Evolutionary conservation across 2,888 invertebrate genomes (phyloP).

Genomic region (Pycnomerus fuliginosus): DNA sequence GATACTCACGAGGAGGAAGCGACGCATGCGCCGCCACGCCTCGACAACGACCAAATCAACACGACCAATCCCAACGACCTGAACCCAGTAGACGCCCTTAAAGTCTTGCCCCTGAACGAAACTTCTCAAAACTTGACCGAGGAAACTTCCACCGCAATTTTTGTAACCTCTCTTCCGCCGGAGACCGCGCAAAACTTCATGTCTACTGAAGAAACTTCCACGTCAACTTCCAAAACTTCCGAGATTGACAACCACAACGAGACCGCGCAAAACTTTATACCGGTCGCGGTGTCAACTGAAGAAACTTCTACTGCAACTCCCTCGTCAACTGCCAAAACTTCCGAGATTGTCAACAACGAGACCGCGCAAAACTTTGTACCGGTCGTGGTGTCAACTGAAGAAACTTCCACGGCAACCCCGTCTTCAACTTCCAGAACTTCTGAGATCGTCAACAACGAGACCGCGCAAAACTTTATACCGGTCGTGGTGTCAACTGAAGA

Average conservation of each 20-base stretch:
- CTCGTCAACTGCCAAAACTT: background rate
- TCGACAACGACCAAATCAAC: constrained; percentile 57
- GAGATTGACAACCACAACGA: constrained; percentile 9
- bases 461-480: background rate
- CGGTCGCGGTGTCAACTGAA: background rate
- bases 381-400: background rate
- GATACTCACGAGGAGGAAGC: constrained; percentile 36
- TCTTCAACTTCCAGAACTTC: constrained; percentile 1
- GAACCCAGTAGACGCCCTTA: constrained; percentile 38
- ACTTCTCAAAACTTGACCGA: constrained; percentile 7
- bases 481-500: background rate
- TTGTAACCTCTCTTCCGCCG: too few relatives aligned
- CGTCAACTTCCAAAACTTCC: constrained; percentile 1
- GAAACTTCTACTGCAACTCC: constrained; percentile 3
- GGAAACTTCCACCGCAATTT: background rate
- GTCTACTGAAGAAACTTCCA: background rate
- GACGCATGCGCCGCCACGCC: constrained; percentile 49
- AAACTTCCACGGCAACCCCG: background rate
- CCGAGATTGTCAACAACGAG: background rate
- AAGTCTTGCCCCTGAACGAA: constrained; percentile 34
- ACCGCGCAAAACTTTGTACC: background rate
- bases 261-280: background rate
- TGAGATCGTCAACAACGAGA: constrained; percentile 10
- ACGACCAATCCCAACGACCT: constrained; percentile 55
- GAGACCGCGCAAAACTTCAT: background rate